These are phyloP conservation scores for Speoplatyrhinus poulsoni DNA, from an alignment of 2,113 vertebrate genomes.

Conservation along the genomic window DNA sequence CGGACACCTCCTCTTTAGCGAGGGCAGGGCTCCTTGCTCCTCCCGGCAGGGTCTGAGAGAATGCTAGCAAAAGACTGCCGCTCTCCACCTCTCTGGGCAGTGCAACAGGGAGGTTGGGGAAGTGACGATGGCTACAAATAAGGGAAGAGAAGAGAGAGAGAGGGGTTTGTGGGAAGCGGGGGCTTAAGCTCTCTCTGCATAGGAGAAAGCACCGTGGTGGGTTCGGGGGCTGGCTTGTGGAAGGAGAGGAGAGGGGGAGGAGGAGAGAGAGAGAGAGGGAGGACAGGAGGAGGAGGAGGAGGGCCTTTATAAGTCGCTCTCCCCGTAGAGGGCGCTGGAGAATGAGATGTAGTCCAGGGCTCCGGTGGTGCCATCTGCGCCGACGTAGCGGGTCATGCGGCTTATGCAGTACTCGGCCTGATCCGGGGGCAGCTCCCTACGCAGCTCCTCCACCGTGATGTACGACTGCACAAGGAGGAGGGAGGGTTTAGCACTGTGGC, in stretches of 20 bases:
- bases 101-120: constrained; percentile 14
- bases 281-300: constrained; percentile 16
- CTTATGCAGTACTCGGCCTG: constrained; percentile 92
- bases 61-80: constrained; percentile 56
- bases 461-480: constrained; percentile 65
- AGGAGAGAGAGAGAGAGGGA: constrained; percentile 41
- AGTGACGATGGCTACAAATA: not conserved
- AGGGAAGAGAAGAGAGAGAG: constrained; percentile 39
- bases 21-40: constrained; percentile 11
- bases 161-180: constrained; percentile 16
- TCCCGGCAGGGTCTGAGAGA: constrained; percentile 18
- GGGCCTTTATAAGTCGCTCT: constrained; percentile 86
- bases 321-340: constrained; percentile 90
- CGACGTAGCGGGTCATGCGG: constrained; percentile 86
- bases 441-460: constrained; percentile 87
- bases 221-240: too few species aligned
- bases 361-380: constrained; percentile 67
- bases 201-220: too few species aligned
- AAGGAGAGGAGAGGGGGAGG: not conserved
- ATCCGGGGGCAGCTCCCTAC: constrained; percentile 84
- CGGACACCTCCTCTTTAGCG: constrained; percentile 25
- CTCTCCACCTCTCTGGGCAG: constrained; percentile 47
- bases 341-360: constrained; percentile 92
- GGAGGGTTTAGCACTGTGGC: not conserved
- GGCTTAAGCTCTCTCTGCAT: constrained; percentile 2